Evolutionary conservation across 2,113 vertebrate genomes (phyloP).

Genomic region (Nanorana parkeri): DNA sequence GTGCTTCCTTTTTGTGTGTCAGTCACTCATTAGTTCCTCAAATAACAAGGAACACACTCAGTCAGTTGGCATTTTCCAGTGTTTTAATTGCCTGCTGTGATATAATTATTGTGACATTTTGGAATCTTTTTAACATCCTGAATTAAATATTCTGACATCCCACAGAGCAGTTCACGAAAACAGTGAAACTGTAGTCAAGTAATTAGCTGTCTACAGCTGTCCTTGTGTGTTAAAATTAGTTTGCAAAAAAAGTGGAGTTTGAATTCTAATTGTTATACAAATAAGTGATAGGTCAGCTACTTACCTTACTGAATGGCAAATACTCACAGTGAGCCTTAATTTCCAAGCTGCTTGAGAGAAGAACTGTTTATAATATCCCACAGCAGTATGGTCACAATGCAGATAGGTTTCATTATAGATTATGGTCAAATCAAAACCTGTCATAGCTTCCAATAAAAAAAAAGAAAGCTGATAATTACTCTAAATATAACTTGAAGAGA

Average conservation of each 20-base stretch:
- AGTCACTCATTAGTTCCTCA: slow-evolving; percentile 83
- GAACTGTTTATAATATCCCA: too few species aligned
- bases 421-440: too few species aligned
- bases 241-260: slow-evolving; percentile 73
- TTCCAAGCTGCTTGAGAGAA: too few species aligned
- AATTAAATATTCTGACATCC: slow-evolving; percentile 93
- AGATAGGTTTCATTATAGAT: too few species aligned
- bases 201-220: slow-evolving; percentile 82
- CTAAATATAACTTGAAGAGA: too few species aligned
- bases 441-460: too few species aligned
- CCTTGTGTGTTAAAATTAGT: slow-evolving; percentile 78
- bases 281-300: slow-evolving; percentile 22
- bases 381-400: too few species aligned
- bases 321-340: too few species aligned
- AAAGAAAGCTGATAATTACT: too few species aligned
- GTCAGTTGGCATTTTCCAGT: slow-evolving; percentile 88
- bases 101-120: slow-evolving; percentile 93
- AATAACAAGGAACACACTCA: slow-evolving; percentile 85
- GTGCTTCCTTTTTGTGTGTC: slow-evolving; percentile 77
- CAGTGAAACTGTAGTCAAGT: slow-evolving; percentile 83
- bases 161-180: slow-evolving; percentile 86
- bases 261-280: slow-evolving; percentile 75
- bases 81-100: slow-evolving; percentile 92
- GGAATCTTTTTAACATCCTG: slow-evolving; percentile 89
- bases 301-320: neutral